Conservation (phyloP, 64 coral and sea anemone genomes). For the Montipora capricornis region DNA sequence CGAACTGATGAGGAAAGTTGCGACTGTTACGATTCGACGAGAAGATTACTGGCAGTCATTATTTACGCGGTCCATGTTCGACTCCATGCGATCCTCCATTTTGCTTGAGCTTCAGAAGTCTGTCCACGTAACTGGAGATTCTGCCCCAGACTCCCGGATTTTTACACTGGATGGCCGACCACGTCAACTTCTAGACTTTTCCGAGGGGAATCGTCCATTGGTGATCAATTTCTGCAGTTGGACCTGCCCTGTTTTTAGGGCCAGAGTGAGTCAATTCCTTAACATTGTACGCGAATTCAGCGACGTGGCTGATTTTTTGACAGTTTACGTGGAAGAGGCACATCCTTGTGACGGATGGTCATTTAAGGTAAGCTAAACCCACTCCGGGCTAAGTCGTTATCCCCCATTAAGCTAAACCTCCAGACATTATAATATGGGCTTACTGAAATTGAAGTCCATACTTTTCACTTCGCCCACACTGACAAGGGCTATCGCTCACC, state of each 20-base stretch:
- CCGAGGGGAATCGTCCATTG: constrained; percentile 46
- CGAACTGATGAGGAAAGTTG: constrained; percentile 48
- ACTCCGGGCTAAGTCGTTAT: neutral
- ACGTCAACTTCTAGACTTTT: constrained; percentile 50
- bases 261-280: constrained; percentile 51
- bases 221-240: constrained; percentile 88
- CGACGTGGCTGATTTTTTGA: constrained; percentile 76
- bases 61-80: constrained; percentile 76
- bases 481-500: neutral
- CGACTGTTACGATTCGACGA: constrained; percentile 43
- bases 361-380: constrained; percentile 62
- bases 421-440: neutral
- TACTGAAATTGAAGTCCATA: neutral
- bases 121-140: constrained; percentile 9
- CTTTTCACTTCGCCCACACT: neutral
- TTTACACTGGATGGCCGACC: constrained; percentile 59
- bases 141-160: constrained; percentile 63
- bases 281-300: constrained; percentile 66
- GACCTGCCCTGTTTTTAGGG: constrained; percentile 84
- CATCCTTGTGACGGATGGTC: constrained; percentile 83
- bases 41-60: constrained; percentile 73
- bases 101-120: constrained; percentile 63
- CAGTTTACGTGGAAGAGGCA: constrained; percentile 82
- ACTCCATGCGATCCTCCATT: constrained; percentile 44
- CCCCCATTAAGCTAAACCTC: neutral